Evolutionary conservation across 1,140 invertebrate species (phyloP).

Genomic region (Drosophila neocordata): DNA sequence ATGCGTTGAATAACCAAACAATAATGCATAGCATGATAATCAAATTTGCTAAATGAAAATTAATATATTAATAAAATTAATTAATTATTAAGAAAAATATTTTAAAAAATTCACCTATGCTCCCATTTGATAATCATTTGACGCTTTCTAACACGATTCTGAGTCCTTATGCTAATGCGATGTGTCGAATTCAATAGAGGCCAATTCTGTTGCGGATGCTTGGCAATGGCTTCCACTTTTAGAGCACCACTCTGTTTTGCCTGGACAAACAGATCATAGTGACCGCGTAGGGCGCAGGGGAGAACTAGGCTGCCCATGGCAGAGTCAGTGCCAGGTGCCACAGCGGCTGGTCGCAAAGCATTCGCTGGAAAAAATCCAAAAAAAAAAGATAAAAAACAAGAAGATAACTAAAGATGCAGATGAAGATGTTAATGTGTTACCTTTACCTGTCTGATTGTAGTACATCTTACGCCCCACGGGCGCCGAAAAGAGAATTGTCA

Average conservation of each 20-base stretch:
- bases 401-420: constrained; percentile 10
- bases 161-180: constrained; percentile 68
- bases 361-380: constrained; percentile 48
- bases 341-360: constrained; percentile 57
- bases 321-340: constrained; percentile 37
- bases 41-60: constrained; percentile 60
- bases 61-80: not conserved
- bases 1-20: constrained; percentile 69
- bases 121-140: constrained; percentile 82
- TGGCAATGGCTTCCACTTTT: constrained; percentile 70
- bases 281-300: constrained; percentile 75
- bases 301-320: constrained; percentile 58
- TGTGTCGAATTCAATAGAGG: constrained; percentile 71
- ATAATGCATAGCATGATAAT: constrained; percentile 79
- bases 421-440: not conserved
- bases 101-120: constrained; percentile 55
- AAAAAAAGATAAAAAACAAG: not conserved
- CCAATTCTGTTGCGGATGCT: constrained; percentile 73
- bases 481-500: constrained; percentile 75
- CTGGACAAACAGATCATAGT: constrained; percentile 77
- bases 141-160: constrained; percentile 77
- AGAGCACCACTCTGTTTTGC: constrained; percentile 65
- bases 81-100: not conserved
- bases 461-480: constrained; percentile 75
- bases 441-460: constrained; percentile 81